Base-by-base conservation (phyloP, 1,140 invertebrate species). In the Sitobion miscanthi region DNA sequence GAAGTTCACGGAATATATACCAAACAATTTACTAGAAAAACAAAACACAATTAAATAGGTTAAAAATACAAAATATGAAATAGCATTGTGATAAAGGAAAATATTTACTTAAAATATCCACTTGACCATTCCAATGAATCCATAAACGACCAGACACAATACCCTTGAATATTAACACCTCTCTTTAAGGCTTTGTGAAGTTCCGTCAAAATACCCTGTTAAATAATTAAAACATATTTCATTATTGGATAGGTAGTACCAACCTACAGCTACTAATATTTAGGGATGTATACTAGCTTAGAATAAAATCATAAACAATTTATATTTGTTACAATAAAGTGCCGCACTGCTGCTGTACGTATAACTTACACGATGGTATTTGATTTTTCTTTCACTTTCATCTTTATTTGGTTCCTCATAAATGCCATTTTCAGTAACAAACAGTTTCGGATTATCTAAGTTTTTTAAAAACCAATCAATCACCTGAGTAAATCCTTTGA, bases 81-180 rank as follows among this genome's bases (percentile, higher is more conserved):
- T 77, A 77, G 3, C 17, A n/a, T 69, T 69, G 11, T 69, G 20
- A 88, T 54, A 88, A 7, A 17, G 14, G 8, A 88, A n/a, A 38
- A 88, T 7, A 88, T 54, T 88, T 88, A 88, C 47, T 21, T 1
- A 21, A 52, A 88, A 54, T 88, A 52, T 49, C 87, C 47, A 88
- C 20, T 30, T 54, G 14, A 6, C 62, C 62, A 77, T 77, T 88
- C 47, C 47, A 52, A 52, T 4, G 47, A 88, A 35, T 88, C 87
- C 87, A 88, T 88, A 38, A 88, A 88, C 3, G 87, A 88, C 87
- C 47, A 88, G 17, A 88, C 49, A 23, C 47, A 52, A 77, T 88
- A 52, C 7, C 47, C 87, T 52, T 35, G 35, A 35, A 88, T 88
- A 35, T 23, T 25, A 54, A 54, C 87, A 23, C 47, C 87, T 30